A percentile compares a stretch with the other conserved stretches of the same genome.
These are phyloP conservation scores for Congeria kusceri DNA, from an alignment of 2,888 invertebrate species.

Conservation along the genomic window DNA sequence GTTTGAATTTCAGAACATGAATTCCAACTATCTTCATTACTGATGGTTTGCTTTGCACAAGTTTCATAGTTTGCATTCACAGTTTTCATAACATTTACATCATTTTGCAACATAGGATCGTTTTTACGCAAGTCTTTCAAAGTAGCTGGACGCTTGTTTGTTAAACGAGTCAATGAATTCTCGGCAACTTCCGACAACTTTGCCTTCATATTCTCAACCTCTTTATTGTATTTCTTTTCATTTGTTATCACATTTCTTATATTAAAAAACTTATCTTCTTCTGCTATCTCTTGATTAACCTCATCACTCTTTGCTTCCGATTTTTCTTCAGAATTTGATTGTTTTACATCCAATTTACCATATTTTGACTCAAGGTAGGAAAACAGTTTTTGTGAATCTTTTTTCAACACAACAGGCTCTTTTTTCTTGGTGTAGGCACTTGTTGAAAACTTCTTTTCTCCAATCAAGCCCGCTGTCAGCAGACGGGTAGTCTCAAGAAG, in stretches of 20 bases:
- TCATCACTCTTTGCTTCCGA: background rate
- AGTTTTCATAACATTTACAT: background rate
- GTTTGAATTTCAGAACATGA: background rate
- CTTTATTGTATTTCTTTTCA: no score
- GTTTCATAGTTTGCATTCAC: background rate
- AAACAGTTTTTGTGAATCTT: constrained; percentile 21
- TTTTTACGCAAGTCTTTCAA: no score
- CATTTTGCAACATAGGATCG: no score
- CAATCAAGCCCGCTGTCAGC: constrained; percentile 88
- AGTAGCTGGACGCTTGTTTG: no score
- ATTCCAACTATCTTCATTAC: background rate
- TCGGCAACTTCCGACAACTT: no score
- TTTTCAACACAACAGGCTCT: constrained; percentile 15
- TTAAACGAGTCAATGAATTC: no score
- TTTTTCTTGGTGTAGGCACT: constrained; percentile 13
- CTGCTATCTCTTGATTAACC: background rate
- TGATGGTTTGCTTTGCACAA: background rate
- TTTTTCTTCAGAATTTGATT: background rate
- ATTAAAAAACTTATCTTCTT: background rate
- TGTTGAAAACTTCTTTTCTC: constrained; percentile 62
- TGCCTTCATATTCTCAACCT: no score
- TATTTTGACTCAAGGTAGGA: constrained; percentile 26
- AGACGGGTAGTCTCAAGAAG: constrained; percentile 90
- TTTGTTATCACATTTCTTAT: no score
- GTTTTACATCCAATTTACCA: constrained; percentile 14